Evolutionary conservation across 2,797 vertebrate genomes (phyloP), one percentile per base, ranked within the genome.

Genomic region (Sebastes matsubarae): DNA sequence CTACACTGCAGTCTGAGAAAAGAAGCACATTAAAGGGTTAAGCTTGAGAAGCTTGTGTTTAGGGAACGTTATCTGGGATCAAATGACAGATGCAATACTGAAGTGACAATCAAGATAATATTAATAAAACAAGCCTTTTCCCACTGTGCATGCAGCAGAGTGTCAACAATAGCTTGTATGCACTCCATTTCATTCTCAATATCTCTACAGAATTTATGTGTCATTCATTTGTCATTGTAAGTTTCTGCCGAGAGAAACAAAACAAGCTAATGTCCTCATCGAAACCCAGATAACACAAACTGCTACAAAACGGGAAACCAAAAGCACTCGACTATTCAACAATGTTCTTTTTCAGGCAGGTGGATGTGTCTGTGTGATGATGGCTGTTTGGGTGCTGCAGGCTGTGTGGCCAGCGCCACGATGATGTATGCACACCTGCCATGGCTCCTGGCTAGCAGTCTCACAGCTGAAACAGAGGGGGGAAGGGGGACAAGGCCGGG

Each of bases 361-460:
- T 89, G 88, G 86, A 84, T 75, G 54, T 24, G 78, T 87, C 77
- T 70, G 74, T 60, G 69, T 85, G 77, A 76, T 75, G 81, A 81
- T 70, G 87, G 75, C 69, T 87, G 81, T 88, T 88, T 52, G 88
- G 77, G 74, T 36, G 89, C 90, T 88, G 88, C 87, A 77, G 91
- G 89, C 88, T 84, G 88, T 89, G 93, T 88, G 92, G 86, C 88
- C 89, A 77, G 80, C 54, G 8, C 83, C 72, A 75, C 68, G 46
- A 86, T 94, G 93, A 95, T 94, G 84, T 88, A 93, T 93, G 88
- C 90, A 89, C 90, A 93, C 92, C 92, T 93, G 93, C 90, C 83
- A 80, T 79, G 71, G 90, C 90, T 91, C 77, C 92, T 84, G 81
- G 92, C 85, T 61, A 80, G 68, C 78, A 81, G 89, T 61, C 85